These are phyloP conservation scores for Sitophilus oryzae DNA, from an alignment of 1,140 invertebrate species.

Conservation along the genomic window DNA sequence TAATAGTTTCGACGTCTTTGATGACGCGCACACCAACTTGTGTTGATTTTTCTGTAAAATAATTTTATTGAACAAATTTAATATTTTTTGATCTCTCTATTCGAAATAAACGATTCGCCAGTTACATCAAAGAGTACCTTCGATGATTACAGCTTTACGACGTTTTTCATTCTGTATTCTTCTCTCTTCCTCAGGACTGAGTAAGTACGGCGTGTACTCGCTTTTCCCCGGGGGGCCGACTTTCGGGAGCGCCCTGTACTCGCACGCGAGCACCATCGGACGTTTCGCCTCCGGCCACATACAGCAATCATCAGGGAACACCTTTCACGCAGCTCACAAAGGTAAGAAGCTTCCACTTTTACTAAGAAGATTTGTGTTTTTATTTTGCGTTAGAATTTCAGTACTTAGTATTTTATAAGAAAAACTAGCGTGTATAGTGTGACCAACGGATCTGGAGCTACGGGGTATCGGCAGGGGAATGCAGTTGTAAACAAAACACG, in stretches of 20 bases:
- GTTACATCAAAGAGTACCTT: too few species aligned
- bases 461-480: too few species aligned
- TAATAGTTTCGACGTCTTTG: too few species aligned
- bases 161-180: background rate
- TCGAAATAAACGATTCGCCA: too few species aligned
- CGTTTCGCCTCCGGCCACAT: constrained; percentile 45
- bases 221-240: constrained; percentile 51
- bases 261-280: constrained; percentile 41
- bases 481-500: too few species aligned
- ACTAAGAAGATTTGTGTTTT: background rate
- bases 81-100: too few species aligned
- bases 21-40: too few species aligned
- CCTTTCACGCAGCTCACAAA: constrained; percentile 52
- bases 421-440: too few species aligned
- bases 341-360: constrained; percentile 44
- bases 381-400: background rate
- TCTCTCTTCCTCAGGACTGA: constrained; percentile 47
- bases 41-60: too few species aligned
- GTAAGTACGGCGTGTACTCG: constrained; percentile 53
- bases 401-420: background rate
- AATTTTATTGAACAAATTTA: too few species aligned
- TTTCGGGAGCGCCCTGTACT: constrained; percentile 42
- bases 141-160: too few species aligned
- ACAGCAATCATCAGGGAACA: constrained; percentile 46
- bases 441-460: too few species aligned